These are phyloP conservation scores for Clusia tigrina DNA, from an alignment of 2,888 invertebrate species.

Conservation along the genomic window DNA sequence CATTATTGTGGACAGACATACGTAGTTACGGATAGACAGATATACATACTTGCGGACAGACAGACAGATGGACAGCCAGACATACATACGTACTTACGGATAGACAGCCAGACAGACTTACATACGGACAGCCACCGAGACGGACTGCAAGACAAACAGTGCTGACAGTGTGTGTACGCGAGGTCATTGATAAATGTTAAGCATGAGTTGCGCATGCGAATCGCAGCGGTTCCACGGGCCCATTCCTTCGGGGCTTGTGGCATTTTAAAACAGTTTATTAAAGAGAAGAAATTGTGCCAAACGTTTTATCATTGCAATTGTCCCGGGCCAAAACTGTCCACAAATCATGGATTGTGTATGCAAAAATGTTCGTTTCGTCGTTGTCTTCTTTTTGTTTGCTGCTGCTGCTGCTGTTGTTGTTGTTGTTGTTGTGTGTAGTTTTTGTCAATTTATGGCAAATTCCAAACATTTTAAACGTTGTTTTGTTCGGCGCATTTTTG, in stretches of 20 bases:
- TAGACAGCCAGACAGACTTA: not conserved
- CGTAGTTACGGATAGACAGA: not conserved
- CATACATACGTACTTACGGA: not conserved
- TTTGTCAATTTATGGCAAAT: not conserved
- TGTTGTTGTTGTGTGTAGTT: not conserved
- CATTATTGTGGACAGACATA: not conserved
- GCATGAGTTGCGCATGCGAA: not conserved
- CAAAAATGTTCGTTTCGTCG: not conserved
- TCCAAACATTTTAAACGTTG: not conserved
- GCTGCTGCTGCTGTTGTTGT: not conserved
- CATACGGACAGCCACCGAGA: not conserved
- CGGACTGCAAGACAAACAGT: not conserved
- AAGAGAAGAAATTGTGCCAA: too few relatives aligned
- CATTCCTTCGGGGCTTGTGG: not conserved
- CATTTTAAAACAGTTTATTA: not conserved
- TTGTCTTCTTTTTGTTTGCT: not conserved
- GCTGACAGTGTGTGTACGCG: conserved; percentile 14
- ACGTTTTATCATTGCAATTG: not conserved
- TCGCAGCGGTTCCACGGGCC: conserved; percentile 17
- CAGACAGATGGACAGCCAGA: not conserved
- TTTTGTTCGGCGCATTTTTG: not conserved
- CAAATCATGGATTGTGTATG: not conserved
- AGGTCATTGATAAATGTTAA: conserved; percentile 14
- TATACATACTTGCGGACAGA: not conserved
- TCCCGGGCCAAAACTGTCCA: not conserved